These are phyloP conservation scores for Mormyrus lacerda DNA, from an alignment of 2,113 vertebrate species.

Conservation along the genomic window DNA sequence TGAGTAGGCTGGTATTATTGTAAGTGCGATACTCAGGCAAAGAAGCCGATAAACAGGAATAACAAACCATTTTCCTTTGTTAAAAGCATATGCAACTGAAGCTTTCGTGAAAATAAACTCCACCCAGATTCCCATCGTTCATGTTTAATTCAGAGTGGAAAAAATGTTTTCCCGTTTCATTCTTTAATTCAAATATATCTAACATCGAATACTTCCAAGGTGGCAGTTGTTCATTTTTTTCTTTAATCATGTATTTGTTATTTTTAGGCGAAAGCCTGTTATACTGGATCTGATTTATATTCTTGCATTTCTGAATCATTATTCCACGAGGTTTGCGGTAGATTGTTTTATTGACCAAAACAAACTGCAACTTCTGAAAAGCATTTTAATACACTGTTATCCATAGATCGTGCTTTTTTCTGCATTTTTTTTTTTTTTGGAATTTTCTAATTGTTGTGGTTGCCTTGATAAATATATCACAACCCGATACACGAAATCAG, in stretches of 20 bases:
- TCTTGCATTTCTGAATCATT: not conserved
- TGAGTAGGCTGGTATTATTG: not conserved
- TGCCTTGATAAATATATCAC: not conserved
- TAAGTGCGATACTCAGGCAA: not conserved
- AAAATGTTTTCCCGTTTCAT: not conserved
- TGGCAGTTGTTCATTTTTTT: not conserved
- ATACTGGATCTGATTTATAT: not conserved
- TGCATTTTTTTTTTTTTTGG: not conserved
- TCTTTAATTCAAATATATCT: not conserved
- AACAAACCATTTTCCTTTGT: not conserved
- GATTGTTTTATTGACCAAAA: not conserved
- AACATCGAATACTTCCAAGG: not conserved
- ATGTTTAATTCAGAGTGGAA: not conserved
- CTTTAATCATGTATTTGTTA: not conserved
- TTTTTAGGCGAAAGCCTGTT: not conserved
- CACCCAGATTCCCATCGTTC: not conserved
- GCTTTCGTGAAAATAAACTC: not conserved
- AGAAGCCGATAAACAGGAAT: not conserved
- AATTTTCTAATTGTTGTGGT: slow-evolving; percentile 2
- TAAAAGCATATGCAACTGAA: not conserved
- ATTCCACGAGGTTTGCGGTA: not conserved
- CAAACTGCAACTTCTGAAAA: not conserved
- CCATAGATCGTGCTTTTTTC: not conserved
- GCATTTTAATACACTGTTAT: not conserved
- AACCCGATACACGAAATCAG: not conserved